Evolutionary conservation across 2,113 vertebrate genomes (phyloP).

Genomic region (Siniperca chuatsi): DNA sequence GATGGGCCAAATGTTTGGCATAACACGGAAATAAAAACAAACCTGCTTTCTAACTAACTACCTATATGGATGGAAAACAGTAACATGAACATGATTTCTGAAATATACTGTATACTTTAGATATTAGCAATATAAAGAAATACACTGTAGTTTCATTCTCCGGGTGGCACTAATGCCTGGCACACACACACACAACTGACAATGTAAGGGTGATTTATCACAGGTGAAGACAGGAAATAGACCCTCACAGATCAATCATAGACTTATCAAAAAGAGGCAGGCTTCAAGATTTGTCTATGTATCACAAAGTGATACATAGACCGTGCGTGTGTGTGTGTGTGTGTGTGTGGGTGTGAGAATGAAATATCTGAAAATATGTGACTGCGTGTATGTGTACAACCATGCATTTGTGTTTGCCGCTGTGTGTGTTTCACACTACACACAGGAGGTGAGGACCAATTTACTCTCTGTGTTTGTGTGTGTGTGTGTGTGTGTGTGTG

Average conservation of each 20-base stretch:
- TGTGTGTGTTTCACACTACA: not conserved
- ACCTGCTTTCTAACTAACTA: not conserved
- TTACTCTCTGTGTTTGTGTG: not conserved
- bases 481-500: not conserved
- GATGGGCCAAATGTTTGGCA: not conserved
- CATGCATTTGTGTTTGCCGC: not conserved
- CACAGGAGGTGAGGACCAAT: not conserved
- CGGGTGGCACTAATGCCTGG: too few relatives aligned
- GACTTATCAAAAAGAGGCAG: slow-evolving; percentile 46
- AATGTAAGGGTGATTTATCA: slow-evolving; percentile 24
- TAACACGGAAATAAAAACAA: not conserved
- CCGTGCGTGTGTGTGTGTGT: not conserved
- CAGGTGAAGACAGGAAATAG: slow-evolving; percentile 32
- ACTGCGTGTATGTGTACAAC: not conserved
- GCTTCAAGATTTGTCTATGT: slow-evolving; percentile 38
- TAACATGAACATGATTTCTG: not conserved
- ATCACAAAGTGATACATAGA: slow-evolving; percentile 51
- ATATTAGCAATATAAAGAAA: not conserved
- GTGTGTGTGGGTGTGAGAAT: not conserved
- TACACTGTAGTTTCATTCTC: not conserved
- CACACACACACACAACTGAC: not conserved
- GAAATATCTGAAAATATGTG: not conserved
- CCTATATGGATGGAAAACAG: not conserved
- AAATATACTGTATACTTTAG: not conserved
- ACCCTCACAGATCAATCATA: slow-evolving; percentile 38